phyloP scores from a whole-genome alignment of 2,888 invertebrate genomes.

The Atrina japonica region DNA sequence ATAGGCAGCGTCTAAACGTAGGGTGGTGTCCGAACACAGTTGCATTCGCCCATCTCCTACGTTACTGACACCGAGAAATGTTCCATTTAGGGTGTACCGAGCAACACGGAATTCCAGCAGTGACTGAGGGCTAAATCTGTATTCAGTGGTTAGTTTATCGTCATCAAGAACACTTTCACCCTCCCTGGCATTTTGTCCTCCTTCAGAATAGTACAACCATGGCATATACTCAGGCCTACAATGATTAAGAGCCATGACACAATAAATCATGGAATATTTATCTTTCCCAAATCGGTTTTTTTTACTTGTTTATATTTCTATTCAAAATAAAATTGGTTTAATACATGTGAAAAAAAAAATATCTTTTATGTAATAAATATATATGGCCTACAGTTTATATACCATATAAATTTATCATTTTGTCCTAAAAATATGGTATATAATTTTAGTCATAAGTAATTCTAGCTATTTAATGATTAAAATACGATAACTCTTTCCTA shows the following conservation, averaged over 20 bases:
- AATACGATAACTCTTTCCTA: no score
- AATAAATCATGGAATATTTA: no score
- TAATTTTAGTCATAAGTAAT: no score
- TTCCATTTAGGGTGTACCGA: constrained; percentile 76
- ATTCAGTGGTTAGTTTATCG: constrained; percentile 62
- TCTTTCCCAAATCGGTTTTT: no score
- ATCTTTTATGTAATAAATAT: no score
- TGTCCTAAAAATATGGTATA: no score
- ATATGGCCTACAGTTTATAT: no score
- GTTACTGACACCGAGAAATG: constrained; percentile 74
- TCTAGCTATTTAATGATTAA: no score
- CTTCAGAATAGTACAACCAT: constrained; percentile 68
- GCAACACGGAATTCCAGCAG: constrained; percentile 75
- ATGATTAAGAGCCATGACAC: not conserved
- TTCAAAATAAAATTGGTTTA: no score
- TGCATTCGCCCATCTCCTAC: constrained; percentile 77
- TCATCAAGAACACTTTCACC: constrained; percentile 61
- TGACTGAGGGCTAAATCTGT: constrained; percentile 66
- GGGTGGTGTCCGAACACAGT: constrained; percentile 75
- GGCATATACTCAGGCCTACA: constrained; percentile 69
- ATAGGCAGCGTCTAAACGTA: constrained; percentile 76
- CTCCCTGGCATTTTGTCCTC: constrained; percentile 26
- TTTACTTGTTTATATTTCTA: no score
- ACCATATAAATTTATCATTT: no score
- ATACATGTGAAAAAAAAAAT: no score